phyloP scores from a whole-genome alignment of 2,888 invertebrate species.

The Anoplius nigerrimus region DNA sequence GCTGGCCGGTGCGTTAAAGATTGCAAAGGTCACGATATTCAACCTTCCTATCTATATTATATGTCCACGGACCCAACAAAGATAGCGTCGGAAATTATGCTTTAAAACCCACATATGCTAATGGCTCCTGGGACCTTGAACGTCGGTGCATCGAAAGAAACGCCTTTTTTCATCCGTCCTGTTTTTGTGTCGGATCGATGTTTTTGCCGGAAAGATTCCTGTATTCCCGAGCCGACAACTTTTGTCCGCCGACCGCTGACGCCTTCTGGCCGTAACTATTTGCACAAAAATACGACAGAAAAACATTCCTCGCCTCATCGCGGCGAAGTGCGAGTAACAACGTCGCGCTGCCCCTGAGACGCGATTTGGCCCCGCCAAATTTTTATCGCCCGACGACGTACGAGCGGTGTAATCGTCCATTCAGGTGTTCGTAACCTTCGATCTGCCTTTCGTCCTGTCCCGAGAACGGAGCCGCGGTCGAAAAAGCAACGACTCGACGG shows the following conservation, averaged over 20 bases:
- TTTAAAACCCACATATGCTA: constrained; percentile 35
- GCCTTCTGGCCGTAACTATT: too few species aligned
- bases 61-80: constrained; percentile 23
- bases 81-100: constrained; percentile 37
- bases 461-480: too few species aligned
- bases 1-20: constrained; percentile 21
- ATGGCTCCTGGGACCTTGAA: constrained; percentile 9
- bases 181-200: not conserved
- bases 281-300: too few species aligned
- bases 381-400: too few species aligned
- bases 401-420: constrained; percentile 4
- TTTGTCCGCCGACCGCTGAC: too few species aligned
- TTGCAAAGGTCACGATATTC: constrained; percentile 48
- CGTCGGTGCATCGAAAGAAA: not conserved
- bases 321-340: too few species aligned
- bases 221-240: too few species aligned
- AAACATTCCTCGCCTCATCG: too few species aligned
- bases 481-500: not conserved
- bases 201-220: too few species aligned
- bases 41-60: constrained; percentile 39
- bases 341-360: too few species aligned
- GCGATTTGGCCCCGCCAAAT: too few species aligned
- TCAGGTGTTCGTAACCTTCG: constrained; percentile 27
- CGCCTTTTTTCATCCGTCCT: not conserved
- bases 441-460: too few species aligned